phyloP scores from a whole-genome alignment of 2,888 invertebrate species.

The Drosophila kanekoi region DNA sequence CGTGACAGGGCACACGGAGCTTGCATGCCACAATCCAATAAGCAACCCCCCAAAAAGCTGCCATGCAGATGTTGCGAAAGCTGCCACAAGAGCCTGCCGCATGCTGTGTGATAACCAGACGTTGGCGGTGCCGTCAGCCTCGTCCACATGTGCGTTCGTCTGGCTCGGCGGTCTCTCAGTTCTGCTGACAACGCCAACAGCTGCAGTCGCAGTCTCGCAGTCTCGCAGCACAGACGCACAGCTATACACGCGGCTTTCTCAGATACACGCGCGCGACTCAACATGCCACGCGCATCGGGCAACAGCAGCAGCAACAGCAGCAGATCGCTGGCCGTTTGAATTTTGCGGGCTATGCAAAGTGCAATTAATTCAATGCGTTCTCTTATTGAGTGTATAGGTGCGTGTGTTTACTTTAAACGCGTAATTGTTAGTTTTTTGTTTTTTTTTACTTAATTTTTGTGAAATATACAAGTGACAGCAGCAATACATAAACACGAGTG shows the following conservation, averaged over 20 bases:
- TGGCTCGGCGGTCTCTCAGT: conserved; percentile 51
- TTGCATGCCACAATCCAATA: conserved; percentile 53
- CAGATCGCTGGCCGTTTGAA: conserved; percentile 49
- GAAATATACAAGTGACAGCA: conserved; percentile 18
- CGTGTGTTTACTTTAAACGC: conserved; percentile 25
- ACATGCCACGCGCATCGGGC: conserved; percentile 1
- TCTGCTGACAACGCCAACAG: conserved; percentile 73
- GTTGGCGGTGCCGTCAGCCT: conserved; percentile 17
- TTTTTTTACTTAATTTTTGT: conserved; percentile 3
- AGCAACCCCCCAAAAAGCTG: conserved; percentile 51
- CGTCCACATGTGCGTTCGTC: conserved; percentile 53
- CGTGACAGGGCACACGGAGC: conserved; percentile 56
- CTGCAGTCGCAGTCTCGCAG: conserved; percentile 63
- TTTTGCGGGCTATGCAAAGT: conserved; percentile 45
- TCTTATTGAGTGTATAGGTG: conserved; percentile 14
- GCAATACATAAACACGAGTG: conserved; percentile 3
- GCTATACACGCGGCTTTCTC: conserved; percentile 22
- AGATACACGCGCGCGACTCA: conserved; percentile 38
- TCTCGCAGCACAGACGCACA: conserved; percentile 50
- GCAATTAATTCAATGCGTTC: conserved; percentile 19
- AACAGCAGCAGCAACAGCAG: not conserved
- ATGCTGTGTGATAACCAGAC: conserved; percentile 66
- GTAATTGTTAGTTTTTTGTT: not conserved
- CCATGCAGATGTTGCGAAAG: conserved; percentile 57
- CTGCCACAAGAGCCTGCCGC: conserved; percentile 47